These are phyloP conservation scores for Macroglossus sobrinus DNA, from an alignment of 2,113 vertebrate species.

Conservation along the genomic window DNA sequence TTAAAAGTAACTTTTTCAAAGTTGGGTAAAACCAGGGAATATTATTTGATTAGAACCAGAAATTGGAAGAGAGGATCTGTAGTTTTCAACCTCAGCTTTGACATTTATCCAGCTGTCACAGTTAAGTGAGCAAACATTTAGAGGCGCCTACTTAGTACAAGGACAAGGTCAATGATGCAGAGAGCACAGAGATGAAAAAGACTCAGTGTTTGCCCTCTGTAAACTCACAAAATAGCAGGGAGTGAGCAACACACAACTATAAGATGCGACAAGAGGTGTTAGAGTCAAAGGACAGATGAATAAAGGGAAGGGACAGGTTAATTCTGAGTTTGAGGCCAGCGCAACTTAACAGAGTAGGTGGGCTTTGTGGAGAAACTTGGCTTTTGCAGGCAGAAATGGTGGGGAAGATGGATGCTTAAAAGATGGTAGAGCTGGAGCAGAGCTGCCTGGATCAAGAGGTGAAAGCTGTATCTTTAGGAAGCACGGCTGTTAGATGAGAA, in stretches of 20 bases:
- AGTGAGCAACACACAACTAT: not conserved
- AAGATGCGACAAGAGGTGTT: not conserved
- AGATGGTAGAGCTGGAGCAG: not conserved
- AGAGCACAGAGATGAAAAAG: not conserved
- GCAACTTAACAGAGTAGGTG: not conserved
- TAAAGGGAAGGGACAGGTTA: not conserved
- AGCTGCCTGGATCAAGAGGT: not conserved
- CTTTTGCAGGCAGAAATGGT: not conserved
- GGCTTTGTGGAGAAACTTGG: not conserved
- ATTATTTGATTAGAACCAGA: conserved; percentile 50
- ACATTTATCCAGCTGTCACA: not conserved
- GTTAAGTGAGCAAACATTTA: conserved; percentile 18
- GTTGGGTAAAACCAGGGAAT: conserved; percentile 33
- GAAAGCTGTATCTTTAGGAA: not conserved
- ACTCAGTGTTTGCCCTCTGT: not conserved
- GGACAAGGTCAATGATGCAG: not conserved
- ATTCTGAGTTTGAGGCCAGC: not conserved
- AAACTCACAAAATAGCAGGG: not conserved
- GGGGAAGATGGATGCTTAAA: not conserved
- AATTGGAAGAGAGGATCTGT: not conserved
- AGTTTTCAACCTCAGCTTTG: not conserved
- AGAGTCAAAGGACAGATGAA: not conserved
- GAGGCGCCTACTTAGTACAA: not conserved
- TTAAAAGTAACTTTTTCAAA: conserved; percentile 70
- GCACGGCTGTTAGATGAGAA: not conserved